phyloP scores from a whole-genome alignment of 2,113 vertebrate genomes.

The Tiliqua scincoides region DNA sequence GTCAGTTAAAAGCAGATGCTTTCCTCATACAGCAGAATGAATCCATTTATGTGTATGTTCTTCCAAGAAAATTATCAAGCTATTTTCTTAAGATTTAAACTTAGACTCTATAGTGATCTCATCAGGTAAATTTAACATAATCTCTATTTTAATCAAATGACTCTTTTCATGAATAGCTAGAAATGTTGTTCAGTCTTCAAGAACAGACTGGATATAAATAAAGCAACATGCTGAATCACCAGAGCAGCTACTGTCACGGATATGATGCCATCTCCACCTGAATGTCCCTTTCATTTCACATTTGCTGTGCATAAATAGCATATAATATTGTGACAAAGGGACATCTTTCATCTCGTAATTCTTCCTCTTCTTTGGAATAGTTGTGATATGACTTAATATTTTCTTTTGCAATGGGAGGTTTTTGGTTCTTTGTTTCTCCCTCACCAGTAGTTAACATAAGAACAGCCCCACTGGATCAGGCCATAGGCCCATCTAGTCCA shows the following conservation, averaged over 20 bases:
- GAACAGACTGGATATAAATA: not conserved
- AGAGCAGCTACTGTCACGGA: not conserved
- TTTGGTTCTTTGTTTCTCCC: conserved; percentile 30
- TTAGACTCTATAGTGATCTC: too few species aligned
- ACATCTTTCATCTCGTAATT: not conserved
- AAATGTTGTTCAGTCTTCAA: not conserved
- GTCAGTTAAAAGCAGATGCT: not conserved
- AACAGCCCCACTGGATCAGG: too few species aligned
- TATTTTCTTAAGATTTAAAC: too few species aligned
- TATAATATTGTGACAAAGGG: not conserved
- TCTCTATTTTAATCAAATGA: too few species aligned
- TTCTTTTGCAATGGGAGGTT: conserved; percentile 14
- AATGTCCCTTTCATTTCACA: too few species aligned
- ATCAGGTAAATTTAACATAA: too few species aligned
- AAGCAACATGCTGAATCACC: not conserved
- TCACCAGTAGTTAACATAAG: too few species aligned
- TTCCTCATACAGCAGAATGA: too few species aligned
- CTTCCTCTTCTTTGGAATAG: too few species aligned
- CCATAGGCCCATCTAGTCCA: too few species aligned
- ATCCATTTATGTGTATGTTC: too few species aligned
- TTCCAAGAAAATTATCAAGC: too few species aligned
- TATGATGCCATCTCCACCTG: not conserved
- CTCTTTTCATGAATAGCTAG: not conserved
- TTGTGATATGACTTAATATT: not conserved
- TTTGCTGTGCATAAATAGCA: not conserved